Evolutionary conservation across 2,888 invertebrate species (phyloP), one percentile per base, ranked within the genome.

Genomic region (Epistrophe grossulariae): DNA sequence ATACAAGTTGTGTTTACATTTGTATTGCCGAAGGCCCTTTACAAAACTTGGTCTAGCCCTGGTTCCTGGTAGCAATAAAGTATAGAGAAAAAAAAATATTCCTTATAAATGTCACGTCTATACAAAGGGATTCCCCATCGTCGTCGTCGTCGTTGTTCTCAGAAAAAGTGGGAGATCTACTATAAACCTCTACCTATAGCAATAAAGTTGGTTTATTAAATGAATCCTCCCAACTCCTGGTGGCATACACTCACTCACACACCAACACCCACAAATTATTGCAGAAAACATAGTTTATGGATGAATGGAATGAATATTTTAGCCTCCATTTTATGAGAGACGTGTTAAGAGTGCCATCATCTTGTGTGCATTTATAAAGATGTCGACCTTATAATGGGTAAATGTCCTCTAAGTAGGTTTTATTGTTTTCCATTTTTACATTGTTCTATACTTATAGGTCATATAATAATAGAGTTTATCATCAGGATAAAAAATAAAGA

Each of bases 331-430:
- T 70, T 15, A 57, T 38, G 48, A 19, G 35, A 55, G 15, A 71
- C 76, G 73, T 83, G 79, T 73, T 74, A 40, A 84, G 80, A 79
- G 71, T 84, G 71, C 59, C 74, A 38, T 50, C 74, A 50, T 50
- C 35, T 68, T 57, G 45, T n/a, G 59, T 83, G 73, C 71, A 76
- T 80, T 84, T 80, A 80, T 71, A 40, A 84, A 84, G 57, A 60
- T 77, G 72, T 60, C 71, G 57, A 80, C 77, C 52, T 77, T 81
- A 68, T 52, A 84, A 72, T 72, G 72, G 80, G 80, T 84, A 77
- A 81, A 81, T 72, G 80, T 62, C 62, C 71, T 66, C 28, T 70
- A 62, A 83, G 55, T 62, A 70, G 31, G 38, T 52, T 79, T 35
- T 62, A 77, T 74, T 57, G 31, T 66, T 66, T 55, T 68, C 8